Percentiles rank a stretch among this genome's conserved stretches.
Evolutionary conservation across 2,113 vertebrate genomes (phyloP).

Genomic region (Oncorhynchus clarkii): DNA sequence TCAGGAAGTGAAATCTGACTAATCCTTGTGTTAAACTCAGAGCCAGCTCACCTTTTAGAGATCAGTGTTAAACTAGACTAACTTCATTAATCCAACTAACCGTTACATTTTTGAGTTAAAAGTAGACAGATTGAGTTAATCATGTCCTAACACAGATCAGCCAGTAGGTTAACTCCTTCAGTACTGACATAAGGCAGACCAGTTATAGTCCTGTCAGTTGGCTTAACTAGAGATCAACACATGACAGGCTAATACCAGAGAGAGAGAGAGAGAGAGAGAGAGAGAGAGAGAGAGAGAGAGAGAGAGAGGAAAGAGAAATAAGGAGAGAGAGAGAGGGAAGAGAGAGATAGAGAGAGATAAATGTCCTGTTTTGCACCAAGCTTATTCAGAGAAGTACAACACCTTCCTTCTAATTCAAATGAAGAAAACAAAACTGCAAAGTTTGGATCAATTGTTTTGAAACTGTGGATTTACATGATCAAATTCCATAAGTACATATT

Average conservation of each 20-base stretch:
- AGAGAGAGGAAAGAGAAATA: neutral
- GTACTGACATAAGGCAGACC: constrained; percentile 63
- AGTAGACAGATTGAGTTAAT: too few relatives aligned
- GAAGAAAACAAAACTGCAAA: neutral
- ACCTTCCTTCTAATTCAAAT: too few relatives aligned
- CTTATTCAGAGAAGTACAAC: neutral
- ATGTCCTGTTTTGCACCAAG: neutral
- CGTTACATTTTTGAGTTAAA: too few relatives aligned
- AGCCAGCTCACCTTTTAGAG: neutral
- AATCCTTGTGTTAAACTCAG: constrained; percentile 2
- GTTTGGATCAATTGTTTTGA: neutral
- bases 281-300: neutral
- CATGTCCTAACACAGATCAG: constrained; percentile 66
- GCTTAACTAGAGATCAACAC: constrained; percentile 40
- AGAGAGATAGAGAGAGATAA: too few relatives aligned
- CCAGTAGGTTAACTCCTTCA: constrained; percentile 54
- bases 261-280: neutral
- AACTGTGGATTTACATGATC: neutral
- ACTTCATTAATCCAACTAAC: constrained; percentile 63
- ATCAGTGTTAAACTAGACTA: constrained; percentile 57
- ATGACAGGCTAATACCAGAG: neutral
- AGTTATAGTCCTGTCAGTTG: constrained; percentile 55
- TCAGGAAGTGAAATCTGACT: constrained; percentile 47
- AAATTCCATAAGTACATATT: too few relatives aligned
- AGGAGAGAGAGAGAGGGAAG: neutral